Evolutionary conservation across 2,797 vertebrate species (phyloP).

Genomic region (Sebastes minor): DNA sequence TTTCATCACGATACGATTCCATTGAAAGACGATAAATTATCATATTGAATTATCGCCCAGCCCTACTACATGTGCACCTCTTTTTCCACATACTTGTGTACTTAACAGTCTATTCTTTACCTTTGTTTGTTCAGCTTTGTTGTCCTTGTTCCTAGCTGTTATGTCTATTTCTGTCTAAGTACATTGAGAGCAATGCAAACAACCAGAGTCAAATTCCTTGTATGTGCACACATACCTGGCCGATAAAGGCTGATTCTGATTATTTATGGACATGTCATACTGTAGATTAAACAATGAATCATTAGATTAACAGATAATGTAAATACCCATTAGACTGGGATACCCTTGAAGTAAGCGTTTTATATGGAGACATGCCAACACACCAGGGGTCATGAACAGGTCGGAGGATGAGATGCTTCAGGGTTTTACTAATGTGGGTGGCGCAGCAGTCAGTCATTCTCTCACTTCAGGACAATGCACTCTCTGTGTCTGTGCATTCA

Average conservation of each 20-base stretch:
- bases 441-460: constrained; percentile 55
- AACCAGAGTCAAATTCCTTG: background rate
- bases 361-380: constrained; percentile 4
- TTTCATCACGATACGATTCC: no score
- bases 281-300: background rate
- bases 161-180: background rate
- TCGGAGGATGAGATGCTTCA: constrained; percentile 32
- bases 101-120: background rate
- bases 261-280: background rate
- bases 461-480: constrained; percentile 62
- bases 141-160: background rate
- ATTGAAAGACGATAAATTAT: no score
- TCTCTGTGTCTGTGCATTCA: constrained; percentile 68
- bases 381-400: constrained; percentile 39
- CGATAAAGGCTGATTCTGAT: background rate
- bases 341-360: background rate
- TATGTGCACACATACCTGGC: background rate
- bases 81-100: background rate
- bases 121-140: background rate
- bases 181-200: background rate
- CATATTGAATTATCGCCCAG: background rate
- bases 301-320: background rate
- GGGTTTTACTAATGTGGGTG: constrained; percentile 51
- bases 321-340: background rate
- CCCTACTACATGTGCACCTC: background rate